These are phyloP conservation scores for Cheiracanthium punctorium DNA, from an alignment of 2,888 invertebrate genomes.

Conservation along the genomic window DNA sequence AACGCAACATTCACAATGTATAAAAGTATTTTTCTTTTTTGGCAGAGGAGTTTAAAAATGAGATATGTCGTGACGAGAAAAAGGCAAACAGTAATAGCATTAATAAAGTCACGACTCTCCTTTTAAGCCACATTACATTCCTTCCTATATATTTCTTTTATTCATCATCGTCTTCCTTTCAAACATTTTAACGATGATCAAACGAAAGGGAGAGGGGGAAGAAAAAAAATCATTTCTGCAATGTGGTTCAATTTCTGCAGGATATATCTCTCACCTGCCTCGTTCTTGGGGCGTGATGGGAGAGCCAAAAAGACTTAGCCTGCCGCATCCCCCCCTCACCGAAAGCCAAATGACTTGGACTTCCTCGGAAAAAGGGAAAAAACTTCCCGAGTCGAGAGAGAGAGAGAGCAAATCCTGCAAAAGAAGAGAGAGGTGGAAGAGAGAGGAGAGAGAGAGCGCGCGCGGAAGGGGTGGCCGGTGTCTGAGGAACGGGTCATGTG, in stretches of 20 bases:
- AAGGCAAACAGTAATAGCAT: no score
- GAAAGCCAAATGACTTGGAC: slow-evolving; percentile 8
- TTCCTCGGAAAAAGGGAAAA: not conserved
- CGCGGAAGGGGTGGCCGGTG: slow-evolving; percentile 5
- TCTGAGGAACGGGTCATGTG: slow-evolving; percentile 16
- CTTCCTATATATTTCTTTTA: not conserved
- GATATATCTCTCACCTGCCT: slow-evolving; percentile 58
- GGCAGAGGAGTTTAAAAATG: no score
- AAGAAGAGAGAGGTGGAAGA: not conserved
- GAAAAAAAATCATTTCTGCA: not conserved
- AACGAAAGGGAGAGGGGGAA: not conserved
- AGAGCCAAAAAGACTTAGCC: slow-evolving; percentile 8
- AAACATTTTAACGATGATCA: not conserved
- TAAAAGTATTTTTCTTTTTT: no score
- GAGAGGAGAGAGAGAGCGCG: not conserved
- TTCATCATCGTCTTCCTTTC: not conserved
- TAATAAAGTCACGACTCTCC: no score
- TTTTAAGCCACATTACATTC: not conserved
- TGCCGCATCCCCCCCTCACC: slow-evolving; percentile 28
- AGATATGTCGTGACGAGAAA: no score
- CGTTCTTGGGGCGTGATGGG: slow-evolving; percentile 46
- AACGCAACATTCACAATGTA: no score
- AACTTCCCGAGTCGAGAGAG: not conserved
- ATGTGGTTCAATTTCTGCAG: slow-evolving; percentile 23
- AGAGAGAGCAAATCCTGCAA: not conserved